A percentile compares a stretch with the other conserved stretches of the same genome.
These are phyloP conservation scores for Bellardia bayeri DNA, from an alignment of 2,888 invertebrate species.

Conservation along the genomic window DNA sequence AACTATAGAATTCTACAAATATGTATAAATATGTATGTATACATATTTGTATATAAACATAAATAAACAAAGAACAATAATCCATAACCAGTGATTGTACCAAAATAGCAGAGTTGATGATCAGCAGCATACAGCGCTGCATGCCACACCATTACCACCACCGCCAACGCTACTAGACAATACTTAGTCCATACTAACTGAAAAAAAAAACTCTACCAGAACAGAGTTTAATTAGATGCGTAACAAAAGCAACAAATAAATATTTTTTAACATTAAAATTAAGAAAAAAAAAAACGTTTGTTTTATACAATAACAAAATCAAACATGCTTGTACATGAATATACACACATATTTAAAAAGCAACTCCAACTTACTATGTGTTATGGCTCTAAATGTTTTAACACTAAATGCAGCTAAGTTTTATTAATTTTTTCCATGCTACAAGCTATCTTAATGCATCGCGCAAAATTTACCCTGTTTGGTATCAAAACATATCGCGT, in stretches of 20 bases:
- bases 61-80: slow-evolving; percentile 52
- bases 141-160: slow-evolving; percentile 40
- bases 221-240: slow-evolving; percentile 70
- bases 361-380: background rate
- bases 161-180: slow-evolving; percentile 14
- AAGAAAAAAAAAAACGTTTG: background rate
- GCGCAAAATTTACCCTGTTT: no score
- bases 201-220: slow-evolving; percentile 29
- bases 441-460: no score
- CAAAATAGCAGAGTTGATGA: slow-evolving; percentile 24
- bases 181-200: background rate
- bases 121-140: slow-evolving; percentile 46
- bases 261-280: slow-evolving; percentile 15
- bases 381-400: background rate
- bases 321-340: background rate
- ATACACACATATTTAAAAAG: background rate
- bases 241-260: slow-evolving; percentile 58
- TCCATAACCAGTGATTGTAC: slow-evolving; percentile 60
- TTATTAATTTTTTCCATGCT: background rate
- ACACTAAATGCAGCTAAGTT: slow-evolving; percentile 25
- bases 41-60: background rate
- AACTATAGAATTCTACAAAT: slow-evolving; percentile 25
- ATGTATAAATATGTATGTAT: background rate
- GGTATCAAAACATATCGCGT: no score
- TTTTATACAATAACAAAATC: background rate